Base-by-base conservation (phyloP, 2,113 vertebrate genomes). In the Aspiorhynchus laticeps region DNA sequence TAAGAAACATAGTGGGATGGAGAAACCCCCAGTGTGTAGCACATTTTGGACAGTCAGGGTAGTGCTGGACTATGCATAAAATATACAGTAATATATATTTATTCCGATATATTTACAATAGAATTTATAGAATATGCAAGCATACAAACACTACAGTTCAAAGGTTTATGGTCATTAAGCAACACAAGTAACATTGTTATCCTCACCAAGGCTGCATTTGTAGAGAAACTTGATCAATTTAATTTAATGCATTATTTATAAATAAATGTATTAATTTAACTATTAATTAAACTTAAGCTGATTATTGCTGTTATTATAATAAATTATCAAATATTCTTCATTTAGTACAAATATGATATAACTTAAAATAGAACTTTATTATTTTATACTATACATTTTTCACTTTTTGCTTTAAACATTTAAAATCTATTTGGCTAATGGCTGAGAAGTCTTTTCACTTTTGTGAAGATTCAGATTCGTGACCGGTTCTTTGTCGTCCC, bases 1-100 rank as follows among this genome's bases (percentile, higher is more conserved):
- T 92, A 90, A 89, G 89, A 90, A 90, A 74, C 90, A 92, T 84
- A 87, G 43, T 28, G 65, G 61, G 90, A 86, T 91, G 91, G 85
- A 31, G 71, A 67, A 43, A 46, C 59, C n/a, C 8, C 2, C 17
- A 2, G 67, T 19, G 31, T 38, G 19, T 21, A 21, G 53, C 8
- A 77, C 12, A 4, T 41, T 74, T 8, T 73, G 36, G 9, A 46
- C 21, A 74, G 11, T 43, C 3, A 5, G 21, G 21, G 21, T n/a
- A n/a, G 38, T 46, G 71, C 36, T 74, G 19, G 19, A 74, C 36
- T 11, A 41, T 12, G 19, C 21, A 5, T 41, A 19, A 19, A 53
- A 53, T 53, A 53, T 53, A 26, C 51, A 51, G 12, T 51, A 24
- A 61, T 59, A 15, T 21, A 24, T 59, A 48, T 61, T 61, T 61